Percentiles rank a stretch among this genome's conserved stretches.
phyloP scores from a whole-genome alignment of 2,888 invertebrate species.

The Epirrhoe tristata region DNA sequence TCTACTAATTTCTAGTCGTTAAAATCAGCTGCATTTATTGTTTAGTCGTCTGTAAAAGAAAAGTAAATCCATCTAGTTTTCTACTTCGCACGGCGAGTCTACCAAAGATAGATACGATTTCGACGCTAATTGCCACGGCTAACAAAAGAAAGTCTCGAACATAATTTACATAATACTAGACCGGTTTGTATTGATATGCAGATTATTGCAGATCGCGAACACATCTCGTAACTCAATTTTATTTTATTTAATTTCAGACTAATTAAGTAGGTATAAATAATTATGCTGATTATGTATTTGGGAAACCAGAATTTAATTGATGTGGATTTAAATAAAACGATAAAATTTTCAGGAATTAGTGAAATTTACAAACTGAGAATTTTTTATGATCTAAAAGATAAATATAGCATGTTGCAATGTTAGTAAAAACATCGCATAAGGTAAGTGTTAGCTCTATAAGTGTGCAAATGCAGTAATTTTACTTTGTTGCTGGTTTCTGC shows the following conservation, averaged over 20 bases:
- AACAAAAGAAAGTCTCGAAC: slow-evolving; percentile 62
- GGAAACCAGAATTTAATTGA: too few species aligned
- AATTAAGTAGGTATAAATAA: too few species aligned
- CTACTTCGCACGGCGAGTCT: slow-evolving; percentile 30
- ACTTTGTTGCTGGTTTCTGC: not conserved
- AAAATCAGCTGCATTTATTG: slow-evolving; percentile 1
- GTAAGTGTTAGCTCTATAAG: not conserved
- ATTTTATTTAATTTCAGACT: slow-evolving; percentile 12
- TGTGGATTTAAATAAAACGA: too few species aligned
- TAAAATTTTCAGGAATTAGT: too few species aligned
- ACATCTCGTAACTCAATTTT: slow-evolving; percentile 20
- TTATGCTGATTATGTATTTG: too few species aligned
- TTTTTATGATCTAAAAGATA: not conserved
- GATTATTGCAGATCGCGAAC: slow-evolving; percentile 21
- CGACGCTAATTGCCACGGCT: slow-evolving; percentile 53
- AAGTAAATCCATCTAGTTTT: slow-evolving; percentile 29
- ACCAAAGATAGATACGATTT: slow-evolving; percentile 47
- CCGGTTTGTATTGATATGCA: slow-evolving; percentile 39
- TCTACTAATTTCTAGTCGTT: not conserved
- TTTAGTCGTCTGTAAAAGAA: slow-evolving; percentile 29
- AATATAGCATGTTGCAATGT: not conserved
- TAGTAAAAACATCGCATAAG: not conserved
- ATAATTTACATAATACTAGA: slow-evolving; percentile 59
- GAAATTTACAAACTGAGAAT: too few species aligned
- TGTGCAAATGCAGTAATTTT: not conserved